These are phyloP conservation scores for Chaetogeoica ovagalla DNA, from an alignment of 2,888 invertebrate genomes.

Conservation along the genomic window DNA sequence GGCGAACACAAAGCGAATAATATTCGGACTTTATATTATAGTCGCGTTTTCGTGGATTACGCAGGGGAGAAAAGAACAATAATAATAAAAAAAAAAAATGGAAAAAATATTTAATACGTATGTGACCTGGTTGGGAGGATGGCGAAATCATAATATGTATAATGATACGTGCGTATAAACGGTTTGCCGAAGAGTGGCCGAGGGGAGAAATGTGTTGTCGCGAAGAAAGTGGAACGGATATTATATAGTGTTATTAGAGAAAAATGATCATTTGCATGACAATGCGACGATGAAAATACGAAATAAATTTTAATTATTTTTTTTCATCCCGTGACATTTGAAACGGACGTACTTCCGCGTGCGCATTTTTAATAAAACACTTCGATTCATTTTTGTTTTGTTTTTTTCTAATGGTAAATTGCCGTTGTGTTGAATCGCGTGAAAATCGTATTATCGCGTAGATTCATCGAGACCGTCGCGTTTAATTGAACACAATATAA, in stretches of 20 bases:
- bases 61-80: constrained; percentile 23
- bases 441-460: too few relatives aligned
- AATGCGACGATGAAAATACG: constrained; percentile 16
- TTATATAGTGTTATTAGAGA: constrained; percentile 29
- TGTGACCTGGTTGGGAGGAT: neutral
- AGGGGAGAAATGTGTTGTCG: neutral
- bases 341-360: neutral
- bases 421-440: neutral
- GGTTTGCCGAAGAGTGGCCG: neutral
- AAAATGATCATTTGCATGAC: constrained; percentile 40
- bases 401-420: neutral
- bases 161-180: neutral
- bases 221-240: neutral
- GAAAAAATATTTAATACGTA: neutral
- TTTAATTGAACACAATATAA: too few relatives aligned
- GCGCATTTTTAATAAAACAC: constrained; percentile 12
- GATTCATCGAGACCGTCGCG: too few relatives aligned
- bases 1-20: neutral
- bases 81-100: too few relatives aligned
- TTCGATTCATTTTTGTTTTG: neutral
- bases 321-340: constrained; percentile 9
- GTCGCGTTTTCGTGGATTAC: constrained; percentile 31
- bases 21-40: constrained; percentile 18
- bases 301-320: neutral
- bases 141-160: neutral